Evolutionary conservation across 2,797 vertebrate genomes (phyloP).

Genomic region (Phoebastria nigripes): DNA sequence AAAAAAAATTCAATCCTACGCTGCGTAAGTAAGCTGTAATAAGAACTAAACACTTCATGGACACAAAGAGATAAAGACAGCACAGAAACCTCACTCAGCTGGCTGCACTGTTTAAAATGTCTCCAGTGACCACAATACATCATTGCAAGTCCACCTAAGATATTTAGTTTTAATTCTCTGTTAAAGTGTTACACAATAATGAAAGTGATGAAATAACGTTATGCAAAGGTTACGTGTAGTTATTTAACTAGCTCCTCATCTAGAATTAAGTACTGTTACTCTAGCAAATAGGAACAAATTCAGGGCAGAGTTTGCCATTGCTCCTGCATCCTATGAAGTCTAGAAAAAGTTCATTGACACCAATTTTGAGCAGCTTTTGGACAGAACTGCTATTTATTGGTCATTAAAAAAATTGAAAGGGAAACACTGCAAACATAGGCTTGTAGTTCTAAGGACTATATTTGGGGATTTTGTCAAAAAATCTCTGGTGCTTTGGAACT

Average conservation of each 20-base stretch:
- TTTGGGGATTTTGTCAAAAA: not conserved
- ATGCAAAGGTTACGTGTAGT: not conserved
- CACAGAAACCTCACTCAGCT: not conserved
- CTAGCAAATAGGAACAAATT: not conserved
- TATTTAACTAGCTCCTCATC: not conserved
- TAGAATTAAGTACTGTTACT: not conserved
- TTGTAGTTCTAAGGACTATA: not conserved
- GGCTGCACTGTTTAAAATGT: not conserved
- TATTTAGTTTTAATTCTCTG: not conserved
- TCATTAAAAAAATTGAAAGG: not conserved
- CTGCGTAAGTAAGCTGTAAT: constrained; percentile 11
- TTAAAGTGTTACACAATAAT: not conserved
- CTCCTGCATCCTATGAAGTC: not conserved
- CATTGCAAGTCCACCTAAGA: not conserved
- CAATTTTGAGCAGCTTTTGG: not conserved
- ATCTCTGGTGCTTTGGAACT: not conserved
- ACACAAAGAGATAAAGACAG: constrained; percentile 19
- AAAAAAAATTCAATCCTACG: not conserved
- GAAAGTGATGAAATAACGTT: not conserved
- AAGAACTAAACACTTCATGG: constrained; percentile 5
- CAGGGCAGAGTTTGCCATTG: not conserved
- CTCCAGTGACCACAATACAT: not conserved
- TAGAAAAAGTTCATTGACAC: not conserved
- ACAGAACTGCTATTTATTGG: not conserved
- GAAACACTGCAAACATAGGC: not conserved